Percentiles rank a stretch among this genome's conserved stretches.
phyloP scores from a whole-genome alignment of 2,888 invertebrate genomes.

The Helobdella robusta region DNA sequence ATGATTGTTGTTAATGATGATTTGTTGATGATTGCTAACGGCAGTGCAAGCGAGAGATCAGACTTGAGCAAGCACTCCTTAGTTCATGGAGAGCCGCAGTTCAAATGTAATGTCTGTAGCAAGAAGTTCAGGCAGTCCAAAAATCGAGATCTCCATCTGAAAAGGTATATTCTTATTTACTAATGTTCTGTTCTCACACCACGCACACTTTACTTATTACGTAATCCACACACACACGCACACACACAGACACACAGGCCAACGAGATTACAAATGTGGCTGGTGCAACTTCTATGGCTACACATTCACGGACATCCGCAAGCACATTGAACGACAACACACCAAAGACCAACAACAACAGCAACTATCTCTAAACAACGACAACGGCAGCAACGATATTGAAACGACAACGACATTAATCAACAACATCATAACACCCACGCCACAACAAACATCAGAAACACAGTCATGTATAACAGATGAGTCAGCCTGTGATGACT shows the following conservation, averaged over 20 bases:
- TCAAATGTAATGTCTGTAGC: constrained; percentile 48
- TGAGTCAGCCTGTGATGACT: too few species aligned
- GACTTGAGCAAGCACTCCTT: constrained; percentile 49
- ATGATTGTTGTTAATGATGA: too few species aligned
- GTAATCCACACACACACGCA: neutral
- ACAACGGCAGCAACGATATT: too few species aligned
- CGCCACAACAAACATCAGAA: too few species aligned
- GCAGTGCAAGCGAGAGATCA: constrained; percentile 49
- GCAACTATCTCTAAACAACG: too few species aligned
- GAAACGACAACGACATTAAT: too few species aligned
- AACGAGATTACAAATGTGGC: constrained; percentile 51
- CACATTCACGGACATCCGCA: constrained; percentile 51
- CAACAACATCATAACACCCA: too few species aligned
- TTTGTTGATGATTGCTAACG: too few species aligned
- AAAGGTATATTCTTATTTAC: constrained; percentile 41
- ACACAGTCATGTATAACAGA: too few species aligned
- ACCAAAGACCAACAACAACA: too few species aligned
- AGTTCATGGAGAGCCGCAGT: constrained; percentile 50
- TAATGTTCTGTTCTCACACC: neutral
- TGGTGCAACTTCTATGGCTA: constrained; percentile 51
- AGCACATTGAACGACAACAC: constrained; percentile 51
- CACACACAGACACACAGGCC: constrained; percentile 47
- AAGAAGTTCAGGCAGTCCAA: constrained; percentile 49
- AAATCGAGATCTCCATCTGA: constrained; percentile 50
- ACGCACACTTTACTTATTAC: neutral